Conservation (phyloP, 2,113 vertebrate species). For the Podarcis cretensis region DNA sequence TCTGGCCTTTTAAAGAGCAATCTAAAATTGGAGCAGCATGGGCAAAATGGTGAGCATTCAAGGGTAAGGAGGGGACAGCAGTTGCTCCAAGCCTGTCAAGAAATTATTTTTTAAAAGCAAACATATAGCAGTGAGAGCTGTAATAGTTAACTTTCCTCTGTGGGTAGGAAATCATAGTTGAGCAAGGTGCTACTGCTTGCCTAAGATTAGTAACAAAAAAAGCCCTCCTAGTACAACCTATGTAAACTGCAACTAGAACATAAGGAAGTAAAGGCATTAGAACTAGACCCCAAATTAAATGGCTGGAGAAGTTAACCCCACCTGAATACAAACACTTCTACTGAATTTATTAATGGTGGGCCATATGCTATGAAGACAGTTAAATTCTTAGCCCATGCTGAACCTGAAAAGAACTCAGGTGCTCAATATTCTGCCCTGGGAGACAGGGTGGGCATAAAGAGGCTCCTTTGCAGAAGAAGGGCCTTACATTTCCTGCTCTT, state of each 20-base stretch:
- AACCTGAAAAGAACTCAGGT: not conserved
- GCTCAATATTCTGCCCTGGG: not conserved
- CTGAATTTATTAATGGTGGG: not conserved
- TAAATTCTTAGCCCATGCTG: not conserved
- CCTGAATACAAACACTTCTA: not conserved
- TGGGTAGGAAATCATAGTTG: not conserved
- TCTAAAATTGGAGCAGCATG: fast-evolving
- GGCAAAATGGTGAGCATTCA: not conserved
- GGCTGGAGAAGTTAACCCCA: not conserved
- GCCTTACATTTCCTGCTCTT: not conserved
- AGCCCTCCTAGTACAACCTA: not conserved
- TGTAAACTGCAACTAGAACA: not conserved
- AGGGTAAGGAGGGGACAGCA: not conserved
- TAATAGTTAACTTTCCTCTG: not conserved
- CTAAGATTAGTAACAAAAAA: not conserved
- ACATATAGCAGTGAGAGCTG: not conserved
- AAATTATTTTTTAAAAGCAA: not conserved
- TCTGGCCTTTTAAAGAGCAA: not conserved
- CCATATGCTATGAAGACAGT: not conserved
- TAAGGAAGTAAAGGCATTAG: not conserved
- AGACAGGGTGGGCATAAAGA: not conserved
- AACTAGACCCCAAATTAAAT: not conserved
- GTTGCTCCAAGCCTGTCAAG: not conserved
- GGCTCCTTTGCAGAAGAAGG: not conserved
- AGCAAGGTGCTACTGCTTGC: slow-evolving; percentile 17